Percentiles rank a stretch among this genome's conserved stretches.
These are phyloP conservation scores for Rhogogaster chlorosoma DNA, from an alignment of 2,888 invertebrate genomes.

Conservation along the genomic window DNA sequence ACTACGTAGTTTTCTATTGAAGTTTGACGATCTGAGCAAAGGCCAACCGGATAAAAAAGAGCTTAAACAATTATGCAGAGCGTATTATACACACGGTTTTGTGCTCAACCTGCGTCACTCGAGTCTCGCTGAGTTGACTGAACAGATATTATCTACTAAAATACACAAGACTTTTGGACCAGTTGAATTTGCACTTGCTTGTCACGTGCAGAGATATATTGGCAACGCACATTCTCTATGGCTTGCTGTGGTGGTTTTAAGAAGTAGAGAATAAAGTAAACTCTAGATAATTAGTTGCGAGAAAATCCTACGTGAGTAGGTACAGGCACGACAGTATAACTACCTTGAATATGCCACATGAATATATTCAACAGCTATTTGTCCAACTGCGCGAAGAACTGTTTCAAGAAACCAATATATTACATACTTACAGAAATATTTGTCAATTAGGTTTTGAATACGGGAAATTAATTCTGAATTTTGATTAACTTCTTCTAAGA, in stretches of 20 bases:
- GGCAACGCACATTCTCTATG: constrained; percentile 72
- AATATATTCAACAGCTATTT: not conserved
- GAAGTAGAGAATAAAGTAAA: constrained; percentile 65
- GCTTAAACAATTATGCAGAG: constrained; percentile 71
- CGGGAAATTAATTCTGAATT: not conserved
- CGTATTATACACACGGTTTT: constrained; percentile 74
- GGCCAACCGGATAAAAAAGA: constrained; percentile 69
- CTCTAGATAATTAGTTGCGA: not conserved
- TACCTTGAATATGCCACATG: not conserved
- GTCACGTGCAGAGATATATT: constrained; percentile 68
- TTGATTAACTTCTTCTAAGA: not conserved
- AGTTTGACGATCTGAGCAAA: constrained; percentile 61
- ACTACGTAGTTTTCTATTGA: constrained; percentile 66
- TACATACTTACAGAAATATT: not conserved
- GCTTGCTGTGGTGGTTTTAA: constrained; percentile 71
- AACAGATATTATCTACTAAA: constrained; percentile 70
- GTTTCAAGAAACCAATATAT: not conserved
- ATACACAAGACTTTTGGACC: constrained; percentile 71
- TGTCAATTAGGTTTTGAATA: not conserved
- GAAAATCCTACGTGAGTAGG: not conserved
- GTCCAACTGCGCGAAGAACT: not conserved
- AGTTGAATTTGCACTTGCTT: constrained; percentile 73
- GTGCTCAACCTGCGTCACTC: constrained; percentile 70
- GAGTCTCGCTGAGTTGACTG: constrained; percentile 65
- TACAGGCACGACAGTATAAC: not conserved